These are phyloP conservation scores for Myotis lucifugus DNA, from an alignment of 2,113 vertebrate genomes.

Conservation along the genomic window DNA sequence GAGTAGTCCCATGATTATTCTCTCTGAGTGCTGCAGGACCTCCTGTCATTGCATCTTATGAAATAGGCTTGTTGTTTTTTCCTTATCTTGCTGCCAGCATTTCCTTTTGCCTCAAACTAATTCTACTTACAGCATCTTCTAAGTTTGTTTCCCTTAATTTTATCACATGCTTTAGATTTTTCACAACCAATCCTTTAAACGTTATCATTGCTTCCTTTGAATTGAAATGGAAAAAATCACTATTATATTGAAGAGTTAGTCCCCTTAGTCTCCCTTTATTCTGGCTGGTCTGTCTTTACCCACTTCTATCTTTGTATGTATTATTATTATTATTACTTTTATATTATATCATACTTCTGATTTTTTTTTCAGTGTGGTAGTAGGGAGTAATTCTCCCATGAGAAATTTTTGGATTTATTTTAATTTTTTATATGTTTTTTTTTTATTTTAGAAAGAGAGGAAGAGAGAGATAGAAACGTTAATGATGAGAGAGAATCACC, in stretches of 20 bases:
- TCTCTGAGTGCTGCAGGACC: background rate
- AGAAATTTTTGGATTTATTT: constrained; percentile 32
- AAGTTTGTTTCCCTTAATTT: background rate
- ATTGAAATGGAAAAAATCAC: background rate
- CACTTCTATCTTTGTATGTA: background rate
- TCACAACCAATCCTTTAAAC: background rate
- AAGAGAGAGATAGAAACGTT: too few relatives aligned
- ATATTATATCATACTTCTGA: background rate
- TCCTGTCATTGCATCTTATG: background rate
- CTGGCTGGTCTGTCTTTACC: background rate
- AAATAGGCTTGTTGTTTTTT: background rate
- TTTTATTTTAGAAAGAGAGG: too few relatives aligned
- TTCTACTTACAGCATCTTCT: background rate
- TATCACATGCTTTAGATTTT: background rate
- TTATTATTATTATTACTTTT: background rate
- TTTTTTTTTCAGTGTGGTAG: background rate
- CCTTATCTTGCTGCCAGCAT: background rate
- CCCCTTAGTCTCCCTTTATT: background rate
- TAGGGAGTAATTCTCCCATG: background rate
- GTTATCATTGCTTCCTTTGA: background rate
- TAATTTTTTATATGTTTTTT: background rate
- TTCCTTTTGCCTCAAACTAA: background rate
- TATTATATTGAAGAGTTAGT: background rate
- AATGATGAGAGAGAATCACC: too few relatives aligned
- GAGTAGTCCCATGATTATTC: background rate